Conservation (phyloP, 2,113 vertebrate genomes). For the Redunca redunca region DNA sequence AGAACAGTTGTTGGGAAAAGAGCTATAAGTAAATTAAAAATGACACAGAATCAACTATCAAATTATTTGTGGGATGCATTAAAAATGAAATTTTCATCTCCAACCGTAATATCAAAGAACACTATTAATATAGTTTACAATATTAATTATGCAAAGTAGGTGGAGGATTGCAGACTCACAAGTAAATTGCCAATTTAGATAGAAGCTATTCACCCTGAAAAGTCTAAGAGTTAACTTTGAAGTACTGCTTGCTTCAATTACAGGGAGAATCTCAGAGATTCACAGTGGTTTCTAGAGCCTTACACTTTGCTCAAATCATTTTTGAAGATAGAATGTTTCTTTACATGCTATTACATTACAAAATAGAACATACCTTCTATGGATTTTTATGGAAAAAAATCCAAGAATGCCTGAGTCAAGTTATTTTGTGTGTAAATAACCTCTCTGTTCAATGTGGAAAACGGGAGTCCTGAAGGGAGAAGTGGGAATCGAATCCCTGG, state of each 20-base stretch:
- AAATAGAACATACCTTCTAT: not conserved
- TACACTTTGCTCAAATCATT: not conserved
- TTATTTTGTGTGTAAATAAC: not conserved
- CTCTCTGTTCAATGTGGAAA: not conserved
- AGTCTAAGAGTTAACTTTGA: not conserved
- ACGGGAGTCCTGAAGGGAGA: not conserved
- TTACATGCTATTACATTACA: not conserved
- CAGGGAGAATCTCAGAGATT: not conserved
- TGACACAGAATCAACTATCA: conserved; percentile 56
- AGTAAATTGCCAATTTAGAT: conserved; percentile 43
- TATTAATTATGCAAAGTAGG: conserved; percentile 57
- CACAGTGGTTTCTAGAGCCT: not conserved
- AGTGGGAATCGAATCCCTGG: not conserved
- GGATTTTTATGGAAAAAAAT: not conserved
- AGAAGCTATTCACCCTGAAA: not conserved
- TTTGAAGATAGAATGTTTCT: conserved; percentile 27
- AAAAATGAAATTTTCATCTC: conserved; percentile 63
- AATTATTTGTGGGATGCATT: conserved; percentile 58
- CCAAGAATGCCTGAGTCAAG: not conserved
- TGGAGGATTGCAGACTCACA: conserved; percentile 6
- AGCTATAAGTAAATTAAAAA: conserved; percentile 51
- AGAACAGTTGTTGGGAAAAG: conserved; percentile 39
- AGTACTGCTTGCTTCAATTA: not conserved
- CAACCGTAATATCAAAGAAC: conserved; percentile 48
- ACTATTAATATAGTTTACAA: conserved; percentile 36